Conservation (phyloP, 1,140 invertebrate species). For the Temnothorax curvispinosus region DNA sequence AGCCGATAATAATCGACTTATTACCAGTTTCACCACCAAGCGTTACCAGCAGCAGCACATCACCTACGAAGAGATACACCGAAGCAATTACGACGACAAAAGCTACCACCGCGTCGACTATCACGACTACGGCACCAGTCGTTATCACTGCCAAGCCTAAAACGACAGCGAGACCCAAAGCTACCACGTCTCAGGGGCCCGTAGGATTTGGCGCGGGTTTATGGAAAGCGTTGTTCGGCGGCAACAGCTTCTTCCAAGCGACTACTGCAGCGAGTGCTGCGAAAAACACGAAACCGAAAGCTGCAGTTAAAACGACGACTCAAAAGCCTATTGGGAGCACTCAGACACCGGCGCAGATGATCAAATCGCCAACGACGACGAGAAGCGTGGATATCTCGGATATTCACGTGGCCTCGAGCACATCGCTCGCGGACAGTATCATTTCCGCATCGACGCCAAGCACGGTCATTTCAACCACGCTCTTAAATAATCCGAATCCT, state of each 20-base stretch:
- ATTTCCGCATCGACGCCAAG: slow-evolving; percentile 26
- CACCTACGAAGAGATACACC: slow-evolving; percentile 11
- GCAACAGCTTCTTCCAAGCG: slow-evolving; percentile 67
- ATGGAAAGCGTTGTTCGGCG: slow-evolving; percentile 80
- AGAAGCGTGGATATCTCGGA: slow-evolving; percentile 61
- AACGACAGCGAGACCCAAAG: slow-evolving; percentile 68
- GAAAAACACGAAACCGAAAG: slow-evolving; percentile 35
- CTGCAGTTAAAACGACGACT: slow-evolving; percentile 43
- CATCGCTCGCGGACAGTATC: not conserved
- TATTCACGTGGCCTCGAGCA: slow-evolving; percentile 44
- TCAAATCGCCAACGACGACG: slow-evolving; percentile 48
- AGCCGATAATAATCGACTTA: slow-evolving; percentile 78
- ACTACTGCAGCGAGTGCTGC: slow-evolving; percentile 60
- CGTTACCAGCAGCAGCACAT: not conserved
- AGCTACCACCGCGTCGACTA: slow-evolving; percentile 74
- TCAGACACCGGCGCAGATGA: slow-evolving; percentile 24
- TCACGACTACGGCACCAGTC: slow-evolving; percentile 69
- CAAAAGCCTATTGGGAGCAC: slow-evolving; percentile 68
- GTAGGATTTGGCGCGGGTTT: slow-evolving; percentile 79
- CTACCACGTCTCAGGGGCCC: slow-evolving; percentile 63
- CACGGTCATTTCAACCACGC: slow-evolving; percentile 25
- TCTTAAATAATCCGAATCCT: slow-evolving; percentile 69
- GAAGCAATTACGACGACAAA: not conserved
- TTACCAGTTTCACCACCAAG: slow-evolving; percentile 40
- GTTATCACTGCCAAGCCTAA: slow-evolving; percentile 74